phyloP scores from a whole-genome alignment of 2,113 vertebrate species.

The Pithys albifrons region DNA sequence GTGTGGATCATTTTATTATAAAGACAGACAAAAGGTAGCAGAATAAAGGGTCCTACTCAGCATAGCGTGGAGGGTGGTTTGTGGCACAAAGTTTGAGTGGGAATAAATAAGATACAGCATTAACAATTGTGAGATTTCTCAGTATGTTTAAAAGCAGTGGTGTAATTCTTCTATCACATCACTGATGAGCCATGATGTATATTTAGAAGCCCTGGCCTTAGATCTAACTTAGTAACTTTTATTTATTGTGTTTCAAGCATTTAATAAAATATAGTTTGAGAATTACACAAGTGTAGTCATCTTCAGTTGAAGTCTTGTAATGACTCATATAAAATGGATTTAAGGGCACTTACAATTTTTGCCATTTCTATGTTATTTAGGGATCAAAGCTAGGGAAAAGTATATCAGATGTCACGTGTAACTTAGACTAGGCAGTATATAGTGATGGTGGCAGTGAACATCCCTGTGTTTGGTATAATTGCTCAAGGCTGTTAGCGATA shows the following conservation, averaged over 20 bases:
- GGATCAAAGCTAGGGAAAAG: background rate
- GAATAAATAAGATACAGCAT: background rate
- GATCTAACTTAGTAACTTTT: background rate
- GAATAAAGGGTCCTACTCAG: background rate
- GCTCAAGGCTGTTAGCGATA: background rate
- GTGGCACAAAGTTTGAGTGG: background rate
- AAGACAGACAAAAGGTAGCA: background rate
- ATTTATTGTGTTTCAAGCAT: background rate
- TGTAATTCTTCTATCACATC: background rate
- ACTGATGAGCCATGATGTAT: background rate
- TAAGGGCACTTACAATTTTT: background rate
- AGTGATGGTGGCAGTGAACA: background rate
- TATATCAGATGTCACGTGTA: background rate
- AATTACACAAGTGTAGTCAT: background rate
- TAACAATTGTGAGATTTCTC: background rate
- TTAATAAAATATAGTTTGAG: background rate
- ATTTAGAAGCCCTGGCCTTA: background rate
- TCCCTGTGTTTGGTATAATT: background rate
- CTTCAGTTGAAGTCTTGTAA: background rate
- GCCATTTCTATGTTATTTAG: background rate
- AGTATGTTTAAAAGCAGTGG: background rate
- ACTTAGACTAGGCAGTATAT: background rate
- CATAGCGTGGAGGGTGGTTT: background rate
- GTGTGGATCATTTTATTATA: background rate
- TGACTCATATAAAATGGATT: background rate